Evolutionary conservation across 64 coral and sea anemone genomes (phyloP).

Genomic region (Stichodactyla helianthus): DNA sequence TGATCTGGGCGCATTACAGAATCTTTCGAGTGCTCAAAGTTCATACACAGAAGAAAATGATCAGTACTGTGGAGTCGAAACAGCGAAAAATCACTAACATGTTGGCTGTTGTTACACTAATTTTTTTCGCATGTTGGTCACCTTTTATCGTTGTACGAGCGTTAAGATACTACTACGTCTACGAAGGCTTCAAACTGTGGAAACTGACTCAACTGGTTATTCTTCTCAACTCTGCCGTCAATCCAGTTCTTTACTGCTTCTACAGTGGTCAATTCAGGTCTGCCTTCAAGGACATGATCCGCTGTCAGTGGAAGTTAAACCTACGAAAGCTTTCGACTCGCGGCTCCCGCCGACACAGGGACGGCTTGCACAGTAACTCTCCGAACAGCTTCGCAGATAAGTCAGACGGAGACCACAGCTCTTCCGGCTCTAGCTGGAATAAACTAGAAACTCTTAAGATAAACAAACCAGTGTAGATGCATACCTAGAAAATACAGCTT

Average conservation of each 20-base stretch:
- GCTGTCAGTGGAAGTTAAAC: constrained; percentile 50
- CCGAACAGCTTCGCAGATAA: constrained; percentile 26
- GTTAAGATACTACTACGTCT: constrained; percentile 55
- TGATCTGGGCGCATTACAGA: constrained; percentile 79
- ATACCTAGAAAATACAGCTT: background rate
- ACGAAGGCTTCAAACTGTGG: constrained; percentile 58
- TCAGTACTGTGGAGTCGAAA: constrained; percentile 40
- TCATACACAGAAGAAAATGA: constrained; percentile 26
- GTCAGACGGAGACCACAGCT: background rate
- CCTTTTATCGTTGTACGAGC: constrained; percentile 65
- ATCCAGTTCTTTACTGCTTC: constrained; percentile 82
- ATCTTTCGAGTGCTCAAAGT: constrained; percentile 57
- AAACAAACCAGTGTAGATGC: background rate
- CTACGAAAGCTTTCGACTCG: constrained; percentile 10
- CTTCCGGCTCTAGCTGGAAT: background rate
- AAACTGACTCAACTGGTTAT: constrained; percentile 73
- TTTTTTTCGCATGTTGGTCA: constrained; percentile 78
- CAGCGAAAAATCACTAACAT: constrained; percentile 85
- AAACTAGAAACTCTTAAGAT: constrained; percentile 6
- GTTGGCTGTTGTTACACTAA: constrained; percentile 72
- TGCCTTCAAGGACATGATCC: constrained; percentile 73
- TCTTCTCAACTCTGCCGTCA: constrained; percentile 70
- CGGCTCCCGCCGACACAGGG: background rate
- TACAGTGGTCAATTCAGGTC: constrained; percentile 73
- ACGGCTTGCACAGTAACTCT: background rate